Evolutionary conservation across 2,113 vertebrate species (phyloP).

Genomic region (Symphodus melops): DNA sequence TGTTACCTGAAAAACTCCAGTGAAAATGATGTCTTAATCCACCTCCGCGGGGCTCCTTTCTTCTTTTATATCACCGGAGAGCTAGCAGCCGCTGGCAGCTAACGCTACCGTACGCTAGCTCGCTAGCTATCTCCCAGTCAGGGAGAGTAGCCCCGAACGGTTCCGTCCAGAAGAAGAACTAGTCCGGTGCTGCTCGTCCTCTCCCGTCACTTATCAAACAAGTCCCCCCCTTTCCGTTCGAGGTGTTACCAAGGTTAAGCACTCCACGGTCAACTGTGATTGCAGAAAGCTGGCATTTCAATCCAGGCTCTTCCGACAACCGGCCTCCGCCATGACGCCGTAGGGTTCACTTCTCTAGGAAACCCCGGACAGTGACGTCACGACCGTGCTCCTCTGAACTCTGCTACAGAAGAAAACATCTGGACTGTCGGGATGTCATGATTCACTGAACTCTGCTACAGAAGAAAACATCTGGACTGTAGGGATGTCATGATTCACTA

Average conservation of each 20-base stretch:
- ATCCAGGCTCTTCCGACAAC: slow-evolving; percentile 77
- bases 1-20: slow-evolving; percentile 56
- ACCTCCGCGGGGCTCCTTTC: slow-evolving; percentile 59
- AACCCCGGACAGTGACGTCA: slow-evolving; percentile 87
- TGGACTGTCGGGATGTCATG: not conserved
- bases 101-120: slow-evolving; percentile 58
- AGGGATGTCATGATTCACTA: too few species aligned
- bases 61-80: slow-evolving; percentile 62
- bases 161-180: slow-evolving; percentile 40
- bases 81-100: slow-evolving; percentile 74
- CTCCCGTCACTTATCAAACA: slow-evolving; percentile 26
- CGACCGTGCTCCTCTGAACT: slow-evolving; percentile 22
- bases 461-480: slow-evolving; percentile 39
- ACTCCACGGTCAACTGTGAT: slow-evolving; percentile 48
- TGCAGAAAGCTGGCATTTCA: slow-evolving; percentile 77
- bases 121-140: slow-evolving; percentile 72
- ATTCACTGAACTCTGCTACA: not conserved
- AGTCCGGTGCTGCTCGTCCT: slow-evolving; percentile 28
- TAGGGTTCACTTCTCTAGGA: slow-evolving; percentile 82
- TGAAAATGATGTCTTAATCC: slow-evolving; percentile 52
- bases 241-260: slow-evolving; percentile 30
- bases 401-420: slow-evolving; percentile 39
- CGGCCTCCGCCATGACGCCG: slow-evolving; percentile 87
- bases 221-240: slow-evolving; percentile 32
- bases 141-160: slow-evolving; percentile 72